phyloP scores from a whole-genome alignment of 2,797 vertebrate species.

The Cirrhinus molitorella region DNA sequence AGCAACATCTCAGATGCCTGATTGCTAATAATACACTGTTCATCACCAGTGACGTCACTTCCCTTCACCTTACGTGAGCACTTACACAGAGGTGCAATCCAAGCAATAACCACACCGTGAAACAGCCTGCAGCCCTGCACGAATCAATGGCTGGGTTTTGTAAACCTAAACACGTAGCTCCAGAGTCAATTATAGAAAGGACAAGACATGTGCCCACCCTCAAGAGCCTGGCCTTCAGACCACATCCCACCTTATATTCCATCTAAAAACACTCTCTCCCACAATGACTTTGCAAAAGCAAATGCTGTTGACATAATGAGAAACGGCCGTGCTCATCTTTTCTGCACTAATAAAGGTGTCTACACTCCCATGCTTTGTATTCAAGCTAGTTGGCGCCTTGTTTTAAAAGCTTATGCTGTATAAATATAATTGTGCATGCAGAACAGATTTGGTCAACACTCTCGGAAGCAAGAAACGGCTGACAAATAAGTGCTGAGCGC shows the following conservation, averaged over 20 bases:
- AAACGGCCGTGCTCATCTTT: neutral
- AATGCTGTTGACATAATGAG: slow-evolving; percentile 21
- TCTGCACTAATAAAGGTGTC: slow-evolving; percentile 4
- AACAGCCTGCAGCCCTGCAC: slow-evolving; percentile 51
- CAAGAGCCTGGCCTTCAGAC: slow-evolving; percentile 71
- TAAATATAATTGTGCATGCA: slow-evolving; percentile 35
- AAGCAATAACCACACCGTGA: slow-evolving; percentile 72
- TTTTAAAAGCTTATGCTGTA: slow-evolving; percentile 43
- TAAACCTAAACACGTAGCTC: slow-evolving; percentile 73
- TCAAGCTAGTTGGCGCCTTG: slow-evolving; percentile 3
- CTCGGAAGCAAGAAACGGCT: slow-evolving; percentile 14
- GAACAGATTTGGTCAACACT: slow-evolving; percentile 37
- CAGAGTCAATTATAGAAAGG: slow-evolving; percentile 78
- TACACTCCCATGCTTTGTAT: slow-evolving; percentile 7
- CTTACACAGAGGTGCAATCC: slow-evolving; percentile 65
- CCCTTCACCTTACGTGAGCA: slow-evolving; percentile 39
- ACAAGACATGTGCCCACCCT: slow-evolving; percentile 61
- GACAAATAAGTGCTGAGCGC: slow-evolving; percentile 35
- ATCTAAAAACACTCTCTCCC: slow-evolving; percentile 45
- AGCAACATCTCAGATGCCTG: slow-evolving; percentile 23
- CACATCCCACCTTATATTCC: slow-evolving; percentile 55
- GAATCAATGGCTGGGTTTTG: slow-evolving; percentile 74
- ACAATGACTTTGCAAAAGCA: slow-evolving; percentile 13
- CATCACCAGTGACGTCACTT: slow-evolving; percentile 44
- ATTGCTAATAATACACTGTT: slow-evolving; percentile 19